These are phyloP conservation scores for Drosophila ogumai DNA, from an alignment of 1,140 invertebrate genomes.

Conservation along the genomic window DNA sequence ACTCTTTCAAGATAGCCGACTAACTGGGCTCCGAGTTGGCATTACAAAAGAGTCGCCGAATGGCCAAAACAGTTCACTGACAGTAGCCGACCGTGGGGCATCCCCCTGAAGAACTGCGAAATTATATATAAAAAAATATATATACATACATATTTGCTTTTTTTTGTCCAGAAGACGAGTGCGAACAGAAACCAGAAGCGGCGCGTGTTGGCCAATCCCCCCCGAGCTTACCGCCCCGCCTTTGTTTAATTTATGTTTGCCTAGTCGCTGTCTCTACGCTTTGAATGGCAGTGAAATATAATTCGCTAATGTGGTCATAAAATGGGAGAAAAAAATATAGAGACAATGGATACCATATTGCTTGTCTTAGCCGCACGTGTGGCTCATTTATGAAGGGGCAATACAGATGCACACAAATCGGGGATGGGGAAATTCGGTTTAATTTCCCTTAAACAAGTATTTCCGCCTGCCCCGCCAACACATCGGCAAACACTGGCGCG, in stretches of 20 bases:
- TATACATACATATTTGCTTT: slow-evolving; percentile 1
- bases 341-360: slow-evolving; percentile 50
- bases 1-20: slow-evolving; percentile 7
- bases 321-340: slow-evolving; percentile 47
- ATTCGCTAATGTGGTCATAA: slow-evolving; percentile 77
- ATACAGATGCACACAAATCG: slow-evolving; percentile 4
- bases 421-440: slow-evolving; percentile 17
- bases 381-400: slow-evolving; percentile 35
- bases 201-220: slow-evolving; percentile 59
- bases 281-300: slow-evolving; percentile 65
- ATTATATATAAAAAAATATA: slow-evolving; percentile 6
- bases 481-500: slow-evolving; percentile 52
- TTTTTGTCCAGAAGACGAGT: slow-evolving; percentile 1
- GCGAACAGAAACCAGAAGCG: slow-evolving; percentile 44
- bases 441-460: slow-evolving; percentile 30
- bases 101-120: slow-evolving; percentile 11
- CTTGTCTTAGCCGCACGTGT: slow-evolving; percentile 63
- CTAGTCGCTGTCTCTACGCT: slow-evolving; percentile 50
- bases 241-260: slow-evolving; percentile 69
- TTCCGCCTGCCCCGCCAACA: slow-evolving; percentile 25
- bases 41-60: slow-evolving; percentile 15
- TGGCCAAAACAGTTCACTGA: slow-evolving; percentile 39
- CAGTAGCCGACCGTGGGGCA: slow-evolving; percentile 15
- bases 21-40: neutral
- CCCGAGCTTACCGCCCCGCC: slow-evolving; percentile 11